Conservation (phyloP, 2,113 vertebrate genomes). For the Psilopogon haemacephalus region DNA sequence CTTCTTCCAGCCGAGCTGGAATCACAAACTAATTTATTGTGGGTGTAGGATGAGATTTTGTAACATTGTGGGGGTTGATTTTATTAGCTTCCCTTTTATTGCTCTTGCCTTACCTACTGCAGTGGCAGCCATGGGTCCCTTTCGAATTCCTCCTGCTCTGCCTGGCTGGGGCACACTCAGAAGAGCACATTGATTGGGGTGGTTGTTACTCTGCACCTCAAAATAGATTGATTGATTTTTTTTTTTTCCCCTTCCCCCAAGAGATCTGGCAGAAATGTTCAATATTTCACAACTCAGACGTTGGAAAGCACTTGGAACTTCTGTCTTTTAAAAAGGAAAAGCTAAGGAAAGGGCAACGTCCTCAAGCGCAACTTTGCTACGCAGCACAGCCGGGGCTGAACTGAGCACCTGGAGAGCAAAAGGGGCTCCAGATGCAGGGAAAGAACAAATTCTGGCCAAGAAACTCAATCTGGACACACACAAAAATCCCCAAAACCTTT, state of each 20-base stretch:
- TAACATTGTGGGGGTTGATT: not conserved
- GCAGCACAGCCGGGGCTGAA: not conserved
- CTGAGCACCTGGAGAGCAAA: not conserved
- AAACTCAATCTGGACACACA: not conserved
- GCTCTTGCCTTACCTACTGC: not conserved
- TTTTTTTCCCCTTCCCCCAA: too few species aligned
- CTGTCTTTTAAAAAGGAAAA: not conserved
- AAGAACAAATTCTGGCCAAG: not conserved
- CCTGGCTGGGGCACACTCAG: not conserved
- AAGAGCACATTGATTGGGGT: not conserved
- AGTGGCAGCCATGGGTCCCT: not conserved
- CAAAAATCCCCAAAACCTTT: not conserved
- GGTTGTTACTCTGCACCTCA: not conserved
- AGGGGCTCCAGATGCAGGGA: not conserved
- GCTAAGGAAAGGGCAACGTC: not conserved
- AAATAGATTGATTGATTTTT: not conserved
- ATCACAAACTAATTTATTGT: not conserved
- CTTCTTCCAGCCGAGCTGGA: not conserved
- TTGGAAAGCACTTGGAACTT: not conserved
- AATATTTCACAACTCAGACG: conserved; percentile 14
- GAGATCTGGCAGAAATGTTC: conserved; percentile 48
- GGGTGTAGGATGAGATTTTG: not conserved
- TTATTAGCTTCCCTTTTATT: not conserved
- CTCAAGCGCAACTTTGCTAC: not conserved
- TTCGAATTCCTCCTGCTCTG: not conserved